These are phyloP conservation scores for Drosophila prolongata DNA, from an alignment of 2,888 invertebrate genomes.

Conservation along the genomic window DNA sequence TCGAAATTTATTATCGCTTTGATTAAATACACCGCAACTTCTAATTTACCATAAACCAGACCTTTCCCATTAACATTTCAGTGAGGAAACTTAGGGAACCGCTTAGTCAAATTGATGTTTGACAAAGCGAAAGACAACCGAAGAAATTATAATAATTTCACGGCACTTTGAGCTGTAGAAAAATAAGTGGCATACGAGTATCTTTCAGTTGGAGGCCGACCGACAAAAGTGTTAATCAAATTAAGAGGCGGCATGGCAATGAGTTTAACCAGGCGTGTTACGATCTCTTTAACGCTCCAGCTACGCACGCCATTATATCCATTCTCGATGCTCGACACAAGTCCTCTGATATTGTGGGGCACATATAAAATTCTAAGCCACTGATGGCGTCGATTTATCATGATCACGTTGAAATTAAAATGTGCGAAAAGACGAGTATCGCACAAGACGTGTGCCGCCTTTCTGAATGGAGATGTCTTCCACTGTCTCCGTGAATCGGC, in stretches of 20 bases:
- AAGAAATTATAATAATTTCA: slow-evolving; percentile 71
- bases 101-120: slow-evolving; percentile 57
- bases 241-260: slow-evolving; percentile 58
- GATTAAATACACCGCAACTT: background rate
- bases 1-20: slow-evolving; percentile 17
- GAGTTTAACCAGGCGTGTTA: slow-evolving; percentile 70
- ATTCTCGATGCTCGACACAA: slow-evolving; percentile 4
- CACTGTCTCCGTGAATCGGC: slow-evolving; percentile 1
- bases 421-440: slow-evolving; percentile 60
- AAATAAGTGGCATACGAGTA: slow-evolving; percentile 17
- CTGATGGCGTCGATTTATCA: slow-evolving; percentile 66
- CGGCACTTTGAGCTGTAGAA: slow-evolving; percentile 52
- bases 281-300: slow-evolving; percentile 77
- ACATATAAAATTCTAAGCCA: slow-evolving; percentile 55
- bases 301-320: slow-evolving; percentile 74
- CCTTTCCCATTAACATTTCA: slow-evolving; percentile 22
- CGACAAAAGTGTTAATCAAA: slow-evolving; percentile 73
- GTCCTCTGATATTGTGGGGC: background rate
- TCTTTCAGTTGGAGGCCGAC: slow-evolving; percentile 21
- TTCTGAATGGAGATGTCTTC: slow-evolving; percentile 60
- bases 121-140: slow-evolving; percentile 42
- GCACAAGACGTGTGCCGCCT: slow-evolving; percentile 42
- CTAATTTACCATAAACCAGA: slow-evolving; percentile 5
- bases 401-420: slow-evolving; percentile 36
- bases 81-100: slow-evolving; percentile 24